These are phyloP conservation scores for Drosophila pandora DNA, from an alignment of 1,140 invertebrate species.

Conservation along the genomic window DNA sequence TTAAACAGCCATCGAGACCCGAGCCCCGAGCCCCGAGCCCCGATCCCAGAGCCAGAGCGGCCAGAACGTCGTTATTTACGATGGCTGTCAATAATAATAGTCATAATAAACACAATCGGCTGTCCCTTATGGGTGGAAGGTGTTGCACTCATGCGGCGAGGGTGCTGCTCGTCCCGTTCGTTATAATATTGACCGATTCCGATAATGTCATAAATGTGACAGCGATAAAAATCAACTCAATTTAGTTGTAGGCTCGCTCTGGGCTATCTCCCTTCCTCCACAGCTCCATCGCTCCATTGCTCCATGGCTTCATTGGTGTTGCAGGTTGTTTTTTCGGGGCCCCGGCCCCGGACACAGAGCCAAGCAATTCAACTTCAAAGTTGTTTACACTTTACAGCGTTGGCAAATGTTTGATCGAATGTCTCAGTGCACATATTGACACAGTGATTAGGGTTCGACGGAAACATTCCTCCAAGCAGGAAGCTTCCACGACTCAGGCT, in stretches of 20 bases:
- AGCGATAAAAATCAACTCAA: conserved; percentile 77
- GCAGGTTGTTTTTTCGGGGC: conserved; percentile 45
- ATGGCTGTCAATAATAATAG: conserved; percentile 73
- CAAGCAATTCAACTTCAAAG: conserved; percentile 43
- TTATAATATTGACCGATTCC: conserved; percentile 67
- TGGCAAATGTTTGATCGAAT: conserved; percentile 64
- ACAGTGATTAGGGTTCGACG: conserved; percentile 62
- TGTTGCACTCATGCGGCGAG: conserved; percentile 57
- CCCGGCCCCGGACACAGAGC: conserved; percentile 11
- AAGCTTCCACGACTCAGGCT: conserved; percentile 31
- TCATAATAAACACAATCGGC: conserved; percentile 68
- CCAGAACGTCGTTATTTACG: conserved; percentile 55
- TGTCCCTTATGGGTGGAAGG: conserved; percentile 43
- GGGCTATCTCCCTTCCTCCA: not conserved
- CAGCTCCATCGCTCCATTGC: not conserved
- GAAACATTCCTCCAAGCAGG: conserved; percentile 57
- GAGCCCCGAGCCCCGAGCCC: not conserved
- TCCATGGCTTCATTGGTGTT: not conserved
- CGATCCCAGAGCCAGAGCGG: not conserved
- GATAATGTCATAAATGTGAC: conserved; percentile 82
- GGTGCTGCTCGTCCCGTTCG: conserved; percentile 37
- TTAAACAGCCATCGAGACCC: conserved; percentile 56
- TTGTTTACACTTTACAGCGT: conserved; percentile 64
- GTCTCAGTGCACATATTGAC: conserved; percentile 56
- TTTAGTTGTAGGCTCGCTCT: conserved; percentile 33